phyloP scores from a whole-genome alignment of 2,888 invertebrate genomes.

The Coenonympha arcania region DNA sequence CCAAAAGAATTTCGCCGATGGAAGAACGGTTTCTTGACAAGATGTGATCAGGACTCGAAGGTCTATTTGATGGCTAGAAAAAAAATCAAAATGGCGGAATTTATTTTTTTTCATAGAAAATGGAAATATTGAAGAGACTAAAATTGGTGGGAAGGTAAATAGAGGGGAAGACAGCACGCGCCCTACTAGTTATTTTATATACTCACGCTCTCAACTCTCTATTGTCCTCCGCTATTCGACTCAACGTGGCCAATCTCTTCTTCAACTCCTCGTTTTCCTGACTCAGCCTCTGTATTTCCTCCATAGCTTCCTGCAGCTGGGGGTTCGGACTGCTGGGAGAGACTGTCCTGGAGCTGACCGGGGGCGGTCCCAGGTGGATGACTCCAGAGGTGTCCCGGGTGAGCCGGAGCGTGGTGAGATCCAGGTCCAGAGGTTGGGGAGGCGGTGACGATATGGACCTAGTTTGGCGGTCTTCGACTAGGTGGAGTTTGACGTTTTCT shows the following conservation, averaged over 20 bases:
- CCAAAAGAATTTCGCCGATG: no score
- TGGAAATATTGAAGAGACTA: no score
- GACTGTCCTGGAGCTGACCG: constrained; percentile 41
- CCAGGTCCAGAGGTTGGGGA: constrained; percentile 84
- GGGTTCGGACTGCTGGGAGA: constrained; percentile 52
- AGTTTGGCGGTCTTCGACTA: constrained; percentile 88
- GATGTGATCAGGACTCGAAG: no score
- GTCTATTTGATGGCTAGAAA: no score
- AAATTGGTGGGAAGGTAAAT: no score
- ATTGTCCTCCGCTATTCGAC: constrained; percentile 73
- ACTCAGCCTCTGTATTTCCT: constrained; percentile 51
- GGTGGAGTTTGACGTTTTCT: constrained; percentile 82
- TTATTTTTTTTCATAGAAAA: no score
- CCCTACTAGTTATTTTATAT: no score
- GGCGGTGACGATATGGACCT: constrained; percentile 85
- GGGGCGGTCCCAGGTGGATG: constrained; percentile 79
- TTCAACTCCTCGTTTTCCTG: constrained; percentile 70
- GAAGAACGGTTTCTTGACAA: no score
- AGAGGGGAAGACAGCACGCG: no score
- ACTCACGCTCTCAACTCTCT: constrained; percentile 68
- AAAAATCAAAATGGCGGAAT: no score
- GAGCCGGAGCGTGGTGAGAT: constrained; percentile 80
- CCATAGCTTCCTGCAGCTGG: constrained; percentile 62
- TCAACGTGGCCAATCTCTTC: constrained; percentile 60
- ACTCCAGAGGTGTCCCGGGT: constrained; percentile 82